Evolutionary conservation across 2,888 invertebrate species (phyloP).

Genomic region (Eristalis intricaria): DNA sequence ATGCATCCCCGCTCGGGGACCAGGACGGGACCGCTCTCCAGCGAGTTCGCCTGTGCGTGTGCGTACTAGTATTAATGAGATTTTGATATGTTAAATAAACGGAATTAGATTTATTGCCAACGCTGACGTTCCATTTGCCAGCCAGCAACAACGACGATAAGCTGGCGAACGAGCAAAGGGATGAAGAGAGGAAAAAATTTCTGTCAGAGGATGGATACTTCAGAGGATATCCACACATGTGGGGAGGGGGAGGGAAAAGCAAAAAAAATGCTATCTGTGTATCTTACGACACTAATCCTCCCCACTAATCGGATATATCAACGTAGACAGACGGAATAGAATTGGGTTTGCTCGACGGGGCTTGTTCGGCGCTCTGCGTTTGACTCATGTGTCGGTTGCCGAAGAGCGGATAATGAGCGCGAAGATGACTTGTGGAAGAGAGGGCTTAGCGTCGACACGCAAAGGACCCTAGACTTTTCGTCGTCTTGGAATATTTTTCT

Average conservation of each 20-base stretch:
- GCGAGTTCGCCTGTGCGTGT: neutral
- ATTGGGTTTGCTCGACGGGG: slow-evolving; percentile 45
- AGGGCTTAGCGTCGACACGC: slow-evolving; percentile 17
- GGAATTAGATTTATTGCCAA: slow-evolving; percentile 67
- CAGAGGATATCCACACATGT: neutral
- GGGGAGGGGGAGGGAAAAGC: neutral
- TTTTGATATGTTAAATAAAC: slow-evolving; percentile 70
- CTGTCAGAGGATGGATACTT: slow-evolving; percentile 25
- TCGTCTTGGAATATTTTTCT: slow-evolving; percentile 19
- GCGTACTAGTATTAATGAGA: slow-evolving; percentile 50
- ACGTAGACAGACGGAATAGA: slow-evolving; percentile 53
- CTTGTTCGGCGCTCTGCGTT: slow-evolving; percentile 25
- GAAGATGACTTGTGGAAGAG: slow-evolving; percentile 28
- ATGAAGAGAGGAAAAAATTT: neutral
- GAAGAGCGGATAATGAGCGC: slow-evolving; percentile 17
- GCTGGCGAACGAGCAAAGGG: neutral
- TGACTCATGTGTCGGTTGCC: slow-evolving; percentile 24
- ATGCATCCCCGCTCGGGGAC: neutral
- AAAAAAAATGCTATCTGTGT: slow-evolving; percentile 15
- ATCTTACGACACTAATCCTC: slow-evolving; percentile 52
- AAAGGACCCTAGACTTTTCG: slow-evolving; percentile 1
- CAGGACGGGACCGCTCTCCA: too few species aligned
- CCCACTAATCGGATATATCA: slow-evolving; percentile 59
- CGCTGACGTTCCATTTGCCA: slow-evolving; percentile 36
- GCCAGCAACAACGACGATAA: slow-evolving; percentile 2